A percentile compares a stretch with the other conserved stretches of the same genome.
phyloP scores from a whole-genome alignment of 64 coral and sea anemone species.

The Pocillopora verrucosa region DNA sequence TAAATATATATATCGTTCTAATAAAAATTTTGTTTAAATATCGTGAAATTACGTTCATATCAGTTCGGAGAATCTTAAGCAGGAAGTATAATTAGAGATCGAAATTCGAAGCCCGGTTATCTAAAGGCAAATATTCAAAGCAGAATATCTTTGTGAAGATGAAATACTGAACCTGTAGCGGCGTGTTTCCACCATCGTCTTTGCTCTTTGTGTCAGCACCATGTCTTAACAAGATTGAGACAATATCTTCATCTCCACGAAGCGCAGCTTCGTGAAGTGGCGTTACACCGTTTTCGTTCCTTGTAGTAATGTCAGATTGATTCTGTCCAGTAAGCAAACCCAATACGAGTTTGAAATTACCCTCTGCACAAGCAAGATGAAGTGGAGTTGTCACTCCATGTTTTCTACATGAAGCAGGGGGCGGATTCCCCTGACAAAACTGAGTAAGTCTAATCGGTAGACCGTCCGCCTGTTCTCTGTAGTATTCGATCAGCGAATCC shows the following conservation, averaged over 20 bases:
- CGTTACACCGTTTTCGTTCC: conserved; percentile 82
- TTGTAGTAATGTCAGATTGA: conserved; percentile 69
- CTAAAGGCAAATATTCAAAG: background rate
- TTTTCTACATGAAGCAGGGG: conserved; percentile 82
- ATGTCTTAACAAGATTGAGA: conserved; percentile 71
- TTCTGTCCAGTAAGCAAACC: conserved; percentile 74
- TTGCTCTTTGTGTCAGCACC: conserved; percentile 80
- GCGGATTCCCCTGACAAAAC: conserved; percentile 71
- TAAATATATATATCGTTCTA: no score
- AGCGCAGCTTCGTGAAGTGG: conserved; percentile 83
- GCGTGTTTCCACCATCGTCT: conserved; percentile 85
- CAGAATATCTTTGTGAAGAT: background rate
- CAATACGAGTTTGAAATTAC: conserved; percentile 73
- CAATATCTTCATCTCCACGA: conserved; percentile 69
- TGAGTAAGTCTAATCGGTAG: conserved; percentile 76
- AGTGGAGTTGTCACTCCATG: conserved; percentile 80
- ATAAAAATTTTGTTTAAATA: no score
- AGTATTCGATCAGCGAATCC: conserved; percentile 90
- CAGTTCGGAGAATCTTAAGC: no score
- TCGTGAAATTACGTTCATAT: no score
- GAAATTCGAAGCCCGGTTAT: background rate
- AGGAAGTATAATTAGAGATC: no score
- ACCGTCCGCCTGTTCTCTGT: conserved; percentile 90
- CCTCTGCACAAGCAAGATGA: conserved; percentile 77
- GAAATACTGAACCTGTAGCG: conserved; percentile 64